A percentile compares a stretch with the other conserved stretches of the same genome.
Conservation (phyloP, 2,113 vertebrate species). For the Oryzias javanicus region DNA sequence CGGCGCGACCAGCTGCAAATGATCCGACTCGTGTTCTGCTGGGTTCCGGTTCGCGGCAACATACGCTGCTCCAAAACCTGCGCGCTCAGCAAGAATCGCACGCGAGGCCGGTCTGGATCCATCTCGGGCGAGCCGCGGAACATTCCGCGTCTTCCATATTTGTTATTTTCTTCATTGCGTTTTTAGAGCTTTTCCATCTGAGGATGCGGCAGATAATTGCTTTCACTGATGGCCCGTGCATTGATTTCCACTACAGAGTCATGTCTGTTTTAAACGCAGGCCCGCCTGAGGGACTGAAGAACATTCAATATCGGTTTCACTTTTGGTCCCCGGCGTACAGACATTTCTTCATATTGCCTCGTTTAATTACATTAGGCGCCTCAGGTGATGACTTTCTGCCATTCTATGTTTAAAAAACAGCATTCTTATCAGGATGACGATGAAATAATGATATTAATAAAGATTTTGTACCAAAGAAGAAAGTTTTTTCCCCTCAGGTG, state of each 20-base stretch:
- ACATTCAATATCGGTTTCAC: conserved; percentile 10
- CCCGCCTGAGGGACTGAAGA: not conserved
- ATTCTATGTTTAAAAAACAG: not conserved
- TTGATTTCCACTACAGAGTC: conserved; percentile 8
- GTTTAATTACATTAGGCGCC: not conserved
- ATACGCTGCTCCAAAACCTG: not conserved
- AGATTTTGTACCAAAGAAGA: too few species aligned
- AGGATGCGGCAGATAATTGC: not conserved
- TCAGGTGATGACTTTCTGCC: not conserved
- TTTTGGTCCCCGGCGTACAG: not conserved
- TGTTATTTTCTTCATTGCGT: not conserved
- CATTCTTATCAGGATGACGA: not conserved
- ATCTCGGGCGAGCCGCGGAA: too few species aligned
- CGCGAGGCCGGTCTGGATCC: too few species aligned
- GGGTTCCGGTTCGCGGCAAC: not conserved
- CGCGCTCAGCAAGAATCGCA: too few species aligned
- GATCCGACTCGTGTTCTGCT: not conserved
- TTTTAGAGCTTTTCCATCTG: not conserved
- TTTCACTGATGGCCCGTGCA: not conserved
- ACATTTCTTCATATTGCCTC: not conserved
- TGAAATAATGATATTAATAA: not conserved
- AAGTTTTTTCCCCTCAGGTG: too few species aligned
- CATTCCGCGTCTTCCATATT: too few species aligned
- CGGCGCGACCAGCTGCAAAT: not conserved
- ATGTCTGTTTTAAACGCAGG: not conserved